Evolutionary conservation across 2,888 invertebrate species (phyloP).

Genomic region (Griposia aprilina): DNA sequence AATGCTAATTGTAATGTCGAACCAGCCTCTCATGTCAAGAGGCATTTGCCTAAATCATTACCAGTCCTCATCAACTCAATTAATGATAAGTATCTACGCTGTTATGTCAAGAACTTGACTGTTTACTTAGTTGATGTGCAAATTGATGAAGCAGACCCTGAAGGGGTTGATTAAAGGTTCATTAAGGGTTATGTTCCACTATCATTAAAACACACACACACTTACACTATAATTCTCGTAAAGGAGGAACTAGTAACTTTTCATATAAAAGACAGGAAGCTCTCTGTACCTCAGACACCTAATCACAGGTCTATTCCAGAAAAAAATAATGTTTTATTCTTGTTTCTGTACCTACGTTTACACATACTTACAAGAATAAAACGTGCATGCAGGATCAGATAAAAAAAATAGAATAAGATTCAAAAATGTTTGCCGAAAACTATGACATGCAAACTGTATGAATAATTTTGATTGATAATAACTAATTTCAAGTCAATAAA

Average conservation of each 20-base stretch:
- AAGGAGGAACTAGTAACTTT: background rate
- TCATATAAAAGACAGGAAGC: background rate
- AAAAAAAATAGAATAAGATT: background rate
- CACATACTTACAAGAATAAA: background rate
- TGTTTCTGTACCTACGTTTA: background rate
- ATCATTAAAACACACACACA: background rate
- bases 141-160: conserved; percentile 32
- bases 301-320: background rate
- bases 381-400: background rate
- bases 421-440: background rate
- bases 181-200: conserved; percentile 11
- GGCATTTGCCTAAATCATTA: conserved; percentile 58
- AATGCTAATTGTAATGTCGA: conserved; percentile 37
- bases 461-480: background rate
- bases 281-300: background rate
- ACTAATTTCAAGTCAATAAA: background rate
- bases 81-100: conserved; percentile 49
- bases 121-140: conserved; percentile 44
- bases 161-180: conserved; percentile 30
- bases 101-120: conserved; percentile 50
- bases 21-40: conserved; percentile 29
- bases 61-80: conserved; percentile 52
- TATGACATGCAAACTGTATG: background rate
- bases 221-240: background rate
- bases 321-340: background rate